Conservation (phyloP, 2,113 vertebrate species). For the Octodon degus region DNA sequence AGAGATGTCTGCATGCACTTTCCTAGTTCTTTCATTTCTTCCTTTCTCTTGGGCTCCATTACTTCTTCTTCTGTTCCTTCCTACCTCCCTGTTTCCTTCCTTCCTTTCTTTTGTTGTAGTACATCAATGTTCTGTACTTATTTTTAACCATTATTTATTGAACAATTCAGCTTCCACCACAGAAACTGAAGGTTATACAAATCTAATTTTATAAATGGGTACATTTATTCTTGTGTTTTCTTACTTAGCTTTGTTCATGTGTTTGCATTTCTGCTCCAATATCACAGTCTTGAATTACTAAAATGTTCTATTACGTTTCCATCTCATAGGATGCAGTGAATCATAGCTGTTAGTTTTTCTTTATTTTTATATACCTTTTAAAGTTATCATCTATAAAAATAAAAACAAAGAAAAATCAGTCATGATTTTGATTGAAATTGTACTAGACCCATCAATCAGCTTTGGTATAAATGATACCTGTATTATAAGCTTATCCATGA, state of each 20-base stretch:
- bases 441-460: neutral
- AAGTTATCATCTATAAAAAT: neutral
- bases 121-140: rapidly evolving
- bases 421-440: neutral
- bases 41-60: rapidly evolving
- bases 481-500: neutral
- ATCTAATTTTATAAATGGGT: neutral
- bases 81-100: neutral
- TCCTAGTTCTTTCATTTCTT: neutral
- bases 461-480: neutral
- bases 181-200: neutral
- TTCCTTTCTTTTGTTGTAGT: neutral
- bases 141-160: neutral
- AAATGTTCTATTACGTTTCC: neutral
- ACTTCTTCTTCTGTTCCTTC: too few relatives aligned
- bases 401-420: neutral
- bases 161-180: neutral
- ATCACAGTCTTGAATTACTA: neutral
- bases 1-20: neutral
- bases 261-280: neutral
- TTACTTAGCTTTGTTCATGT: neutral
- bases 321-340: neutral
- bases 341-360: neutral
- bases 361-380: neutral
- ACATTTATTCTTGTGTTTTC: neutral